Evolutionary conservation across 1,140 invertebrate species (phyloP), one percentile per base, ranked within the genome.

Genomic region (Anadara kagoshimensis): DNA sequence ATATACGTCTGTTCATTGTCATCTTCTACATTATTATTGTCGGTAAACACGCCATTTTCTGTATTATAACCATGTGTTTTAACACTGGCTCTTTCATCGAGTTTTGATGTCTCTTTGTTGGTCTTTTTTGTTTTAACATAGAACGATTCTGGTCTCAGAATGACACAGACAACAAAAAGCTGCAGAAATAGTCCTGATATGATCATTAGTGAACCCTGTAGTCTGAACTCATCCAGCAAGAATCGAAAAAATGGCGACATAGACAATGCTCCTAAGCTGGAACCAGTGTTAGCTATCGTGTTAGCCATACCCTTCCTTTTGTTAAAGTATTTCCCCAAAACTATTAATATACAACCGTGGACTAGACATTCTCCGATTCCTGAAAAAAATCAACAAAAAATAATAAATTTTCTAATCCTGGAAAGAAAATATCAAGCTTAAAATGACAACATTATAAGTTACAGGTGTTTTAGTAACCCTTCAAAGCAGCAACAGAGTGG

Each of bases 271-370:
- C 87, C 88, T 2, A 84, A 61, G 12, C 86, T 85, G 16, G 80
- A 79, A 11, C 88, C 87, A 4, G 86, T 76, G 7, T 79, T 80
- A 0, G 82, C 79, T 12, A 89, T 70, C 0, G 84, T 86, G 24
- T 80, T 62, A 0, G 87, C 87, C 24, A 83, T 57, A 11, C 82
- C 82, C 10, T 78, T 63, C 29, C 71, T 77, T 16, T 80, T 78
- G 26, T 80, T 64, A 64, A 88, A 87, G 65, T 87, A 84, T 54
- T 69, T 67, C 3, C 84, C 83, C 0, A 85, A 78, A n/a, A 87
- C 80, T 18, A 88, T 72, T 10, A 85, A 56, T 5, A 72, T 75
- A 20, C 85, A 79, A 5, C 82, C 79, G 36, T 83, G 81, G 18
- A 77, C 69, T 22, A 87, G 56, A 4, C 84, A 80, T 3, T 79